Conservation (phyloP, 2,888 invertebrate species). For the Folsomia candida region DNA sequence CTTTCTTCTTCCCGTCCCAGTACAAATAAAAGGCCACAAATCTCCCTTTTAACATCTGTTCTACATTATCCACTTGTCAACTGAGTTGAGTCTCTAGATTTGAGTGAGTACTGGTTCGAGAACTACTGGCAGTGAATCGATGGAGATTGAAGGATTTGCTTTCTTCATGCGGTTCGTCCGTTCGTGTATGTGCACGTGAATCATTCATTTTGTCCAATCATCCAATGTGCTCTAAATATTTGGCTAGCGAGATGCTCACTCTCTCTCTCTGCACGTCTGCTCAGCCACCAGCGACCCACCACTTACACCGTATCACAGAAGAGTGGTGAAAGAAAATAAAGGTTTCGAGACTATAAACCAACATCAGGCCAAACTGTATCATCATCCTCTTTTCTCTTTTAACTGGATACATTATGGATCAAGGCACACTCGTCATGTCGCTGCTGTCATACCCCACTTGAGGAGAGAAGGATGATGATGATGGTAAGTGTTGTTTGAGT, state of each 20-base stretch:
- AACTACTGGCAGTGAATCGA: background rate
- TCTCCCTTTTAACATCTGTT: constrained; percentile 13
- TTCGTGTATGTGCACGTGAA: constrained; percentile 15
- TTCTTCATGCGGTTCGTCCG: background rate
- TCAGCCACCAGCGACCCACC: background rate
- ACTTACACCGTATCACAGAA: too few relatives aligned
- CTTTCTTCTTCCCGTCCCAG: background rate
- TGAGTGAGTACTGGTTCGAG: background rate
- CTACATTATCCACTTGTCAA: constrained; percentile 19
- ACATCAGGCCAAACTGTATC: too few relatives aligned
- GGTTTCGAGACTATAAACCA: background rate
- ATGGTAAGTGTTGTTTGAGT: too few relatives aligned
- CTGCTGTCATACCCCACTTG: too few relatives aligned
- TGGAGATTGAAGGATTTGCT: background rate
- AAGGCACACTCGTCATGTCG: too few relatives aligned
- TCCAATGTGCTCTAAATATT: background rate
- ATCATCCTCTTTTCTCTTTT: too few relatives aligned
- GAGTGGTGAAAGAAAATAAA: background rate
- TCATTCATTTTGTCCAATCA: constrained; percentile 5
- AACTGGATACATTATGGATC: too few relatives aligned
- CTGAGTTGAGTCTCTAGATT: background rate
- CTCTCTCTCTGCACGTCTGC: background rate
- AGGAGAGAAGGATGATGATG: too few relatives aligned
- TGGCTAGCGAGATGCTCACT: background rate
- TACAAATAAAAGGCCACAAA: background rate